Evolutionary conservation across 1,140 invertebrate genomes (phyloP), one percentile per base, ranked within the genome.

Genomic region (Dreissena polymorpha): DNA sequence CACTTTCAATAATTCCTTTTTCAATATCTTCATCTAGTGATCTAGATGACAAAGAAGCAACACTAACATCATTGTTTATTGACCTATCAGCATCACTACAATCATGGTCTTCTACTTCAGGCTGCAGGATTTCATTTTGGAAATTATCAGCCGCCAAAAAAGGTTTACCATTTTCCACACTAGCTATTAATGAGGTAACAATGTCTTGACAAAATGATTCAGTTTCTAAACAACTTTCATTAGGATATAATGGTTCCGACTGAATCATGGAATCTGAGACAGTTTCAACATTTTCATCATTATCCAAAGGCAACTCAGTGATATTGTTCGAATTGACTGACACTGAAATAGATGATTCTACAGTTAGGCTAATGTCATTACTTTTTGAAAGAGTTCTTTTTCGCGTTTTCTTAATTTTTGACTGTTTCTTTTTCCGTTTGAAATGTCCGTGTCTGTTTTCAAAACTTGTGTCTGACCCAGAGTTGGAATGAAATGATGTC

Each of bases 91-190:
- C 60, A 63, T 18, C 60, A 63, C 10, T 63, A 23, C 23, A 2
- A 63, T n/a, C 7, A 63, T 63, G 10, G 18, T 18, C 60, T 63
- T 63, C 60, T 63, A 63, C n/a, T n/a, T n/a, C n/a, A n/a, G n/a
- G n/a, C n/a, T n/a, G n/a, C n/a, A n/a, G n/a, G n/a, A n/a, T 63
- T 63, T n/a, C 18, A 63, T 63, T 63, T 63, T 63, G 18, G 39
- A 39, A 39, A 39, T 39, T 39, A 39, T 39, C 39, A 5, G 39
- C 39, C 8, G 39, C 39, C 39, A 39, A 39, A 39, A 39, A 39
- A 39, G 39, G 39, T 39, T 39, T 39, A 39, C 39, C 39, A 23
- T 60, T 60, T 60, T 60, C 57, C 16, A 60, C 57, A n/a, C 16
- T 60, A 5, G 57, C 57, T 23, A 60, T 23, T 60, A 60, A 23